phyloP scores from a whole-genome alignment of 2,797 vertebrate genomes.

The Pantherophis alleghaniensis region DNA sequence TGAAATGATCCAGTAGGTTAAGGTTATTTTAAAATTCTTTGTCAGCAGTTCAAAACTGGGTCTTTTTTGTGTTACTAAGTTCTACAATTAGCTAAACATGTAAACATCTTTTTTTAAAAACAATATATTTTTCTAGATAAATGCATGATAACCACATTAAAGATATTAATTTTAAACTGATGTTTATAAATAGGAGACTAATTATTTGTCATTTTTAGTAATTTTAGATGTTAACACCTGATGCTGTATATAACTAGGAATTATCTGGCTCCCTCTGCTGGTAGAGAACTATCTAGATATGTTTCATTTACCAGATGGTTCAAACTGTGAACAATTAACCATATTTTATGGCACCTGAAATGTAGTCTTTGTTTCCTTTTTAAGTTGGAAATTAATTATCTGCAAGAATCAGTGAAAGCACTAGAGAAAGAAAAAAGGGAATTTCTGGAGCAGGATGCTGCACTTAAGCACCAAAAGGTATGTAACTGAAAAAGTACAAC shows the following conservation, averaged over 20 bases:
- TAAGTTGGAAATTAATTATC: constrained; percentile 59
- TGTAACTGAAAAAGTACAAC: neutral
- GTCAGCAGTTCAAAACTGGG: neutral
- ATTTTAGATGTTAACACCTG: neutral
- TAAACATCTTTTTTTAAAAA: neutral
- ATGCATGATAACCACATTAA: neutral
- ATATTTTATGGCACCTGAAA: neutral
- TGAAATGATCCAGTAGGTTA: neutral
- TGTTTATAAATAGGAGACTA: neutral
- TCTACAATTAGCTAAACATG: neutral
- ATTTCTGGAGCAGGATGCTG: constrained; percentile 57
- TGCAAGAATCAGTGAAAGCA: constrained; percentile 59
- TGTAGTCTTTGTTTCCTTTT: constrained; percentile 4
- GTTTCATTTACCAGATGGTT: neutral
- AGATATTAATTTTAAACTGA: neutral
- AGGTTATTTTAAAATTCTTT: neutral
- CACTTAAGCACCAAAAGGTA: constrained; percentile 64
- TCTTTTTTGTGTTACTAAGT: neutral
- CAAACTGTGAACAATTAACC: neutral
- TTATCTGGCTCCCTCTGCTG: neutral
- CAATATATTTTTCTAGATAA: neutral
- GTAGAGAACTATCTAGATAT: neutral
- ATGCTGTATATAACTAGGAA: neutral
- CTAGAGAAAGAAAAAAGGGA: constrained; percentile 67
- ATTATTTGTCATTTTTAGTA: neutral